Percentiles rank a stretch among this genome's conserved stretches.
Conservation (phyloP, 2,888 invertebrate genomes). For the Dryococelus australis region DNA sequence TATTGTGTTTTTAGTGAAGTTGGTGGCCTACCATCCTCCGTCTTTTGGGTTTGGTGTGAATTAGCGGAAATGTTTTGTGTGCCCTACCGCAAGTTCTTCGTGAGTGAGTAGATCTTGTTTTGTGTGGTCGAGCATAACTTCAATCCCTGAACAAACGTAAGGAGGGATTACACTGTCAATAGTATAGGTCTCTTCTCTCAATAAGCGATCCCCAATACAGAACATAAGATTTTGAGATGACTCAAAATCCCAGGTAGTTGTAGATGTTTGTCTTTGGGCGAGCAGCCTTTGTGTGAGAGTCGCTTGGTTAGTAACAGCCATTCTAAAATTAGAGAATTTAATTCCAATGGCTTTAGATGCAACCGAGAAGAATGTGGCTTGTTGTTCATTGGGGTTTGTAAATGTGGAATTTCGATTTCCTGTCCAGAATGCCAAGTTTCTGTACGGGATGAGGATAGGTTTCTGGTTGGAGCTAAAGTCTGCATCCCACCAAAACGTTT, state of each 20-base stretch:
- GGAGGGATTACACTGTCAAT: not conserved
- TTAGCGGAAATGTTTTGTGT: not conserved
- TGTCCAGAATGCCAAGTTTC: not conserved
- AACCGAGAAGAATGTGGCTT: not conserved
- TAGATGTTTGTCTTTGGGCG: not conserved
- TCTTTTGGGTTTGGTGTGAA: not conserved
- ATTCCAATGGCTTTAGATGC: not conserved
- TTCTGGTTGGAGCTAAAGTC: not conserved
- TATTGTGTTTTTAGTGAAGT: not conserved
- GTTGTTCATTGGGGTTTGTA: not conserved
- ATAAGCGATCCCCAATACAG: not conserved
- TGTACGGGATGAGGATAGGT: not conserved
- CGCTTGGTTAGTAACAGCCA: not conserved
- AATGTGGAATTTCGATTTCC: not conserved
- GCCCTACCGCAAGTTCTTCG: not conserved
- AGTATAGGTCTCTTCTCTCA: not conserved
- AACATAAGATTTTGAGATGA: not conserved
- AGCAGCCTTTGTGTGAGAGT: not conserved
- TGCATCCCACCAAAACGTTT: not conserved
- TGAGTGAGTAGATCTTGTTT: not conserved
- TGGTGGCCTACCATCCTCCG: not conserved
- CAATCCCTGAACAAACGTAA: not conserved
- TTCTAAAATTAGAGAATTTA: not conserved
- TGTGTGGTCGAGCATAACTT: not conserved
- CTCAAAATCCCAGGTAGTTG: not conserved